Evolutionary conservation across 2,797 vertebrate species (phyloP), one percentile per base, ranked within the genome.

Genomic region (Cercopithecus mitis): DNA sequence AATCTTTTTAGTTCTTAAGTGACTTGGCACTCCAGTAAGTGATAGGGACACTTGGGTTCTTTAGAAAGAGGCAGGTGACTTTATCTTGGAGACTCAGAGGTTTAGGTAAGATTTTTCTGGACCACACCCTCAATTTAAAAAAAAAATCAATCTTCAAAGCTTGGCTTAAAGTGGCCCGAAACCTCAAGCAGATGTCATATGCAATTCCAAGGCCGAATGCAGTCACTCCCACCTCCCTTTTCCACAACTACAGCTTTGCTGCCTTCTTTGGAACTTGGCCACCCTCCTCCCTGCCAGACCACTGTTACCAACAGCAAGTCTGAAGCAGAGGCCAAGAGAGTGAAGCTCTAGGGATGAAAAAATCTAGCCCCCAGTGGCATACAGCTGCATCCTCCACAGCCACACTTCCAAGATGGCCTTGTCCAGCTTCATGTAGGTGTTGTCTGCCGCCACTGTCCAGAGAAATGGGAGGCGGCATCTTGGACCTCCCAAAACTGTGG

Each of bases 321-420:
- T 4, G 47, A 75, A 22, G 8, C 77, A 15, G 14, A 45, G 57
- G 10, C 55, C 45, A 27, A 55, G 47, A 91, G 33, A 19, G 14
- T 22, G 12, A 15, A 15, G 47, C 15, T 43, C 19, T 47, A 33
- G 90, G 52, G 36, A 24, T 47, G 43, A 3, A 9, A 39, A 6
- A 5, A 3, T 67, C 8, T 15, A 9, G 13, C 47, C 15, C 5
- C 11, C 6, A 0, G 14, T 33, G 4, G 5, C 19, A 6, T 19
- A 2, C n/a, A 1, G 7, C n/a, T 0, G 1, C 27, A 0, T 3
- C 27, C 41, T n/a, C 17, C 22, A 2, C 17, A 10, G 15, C 52
- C 19, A 4, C 0, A 4, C 25, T 19, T 76, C 73, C 33, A 5
- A 19, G 61, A 8, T 1, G 5, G 73, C 72, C n/a, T 33, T 0